Percentiles rank a stretch among this genome's conserved stretches.
Conservation (phyloP, 2,113 vertebrate species). For the Dromaius novaehollandiae region DNA sequence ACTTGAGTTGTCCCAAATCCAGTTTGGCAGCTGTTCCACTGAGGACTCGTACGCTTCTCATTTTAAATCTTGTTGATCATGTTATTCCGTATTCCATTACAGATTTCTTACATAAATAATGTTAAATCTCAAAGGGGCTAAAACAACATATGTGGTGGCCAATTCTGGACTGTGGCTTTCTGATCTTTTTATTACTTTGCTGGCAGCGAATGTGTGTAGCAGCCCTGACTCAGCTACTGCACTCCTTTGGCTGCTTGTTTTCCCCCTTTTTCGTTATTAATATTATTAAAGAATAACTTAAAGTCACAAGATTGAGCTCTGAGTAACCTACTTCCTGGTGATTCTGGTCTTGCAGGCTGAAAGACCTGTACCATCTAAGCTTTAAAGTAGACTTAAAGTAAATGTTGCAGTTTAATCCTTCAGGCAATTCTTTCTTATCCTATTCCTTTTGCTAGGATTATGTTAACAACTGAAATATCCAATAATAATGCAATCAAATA, state of each 20-base stretch:
- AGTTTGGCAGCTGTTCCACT: constrained; percentile 29
- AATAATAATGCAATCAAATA: not conserved
- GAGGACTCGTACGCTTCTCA: not conserved
- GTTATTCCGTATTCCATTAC: constrained; percentile 1
- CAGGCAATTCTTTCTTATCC: not conserved
- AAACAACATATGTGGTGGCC: not conserved
- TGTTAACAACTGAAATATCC: not conserved
- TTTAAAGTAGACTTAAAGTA: not conserved
- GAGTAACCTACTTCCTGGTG: not conserved
- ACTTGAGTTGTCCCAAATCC: not conserved
- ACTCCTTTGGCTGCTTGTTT: not conserved
- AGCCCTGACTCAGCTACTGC: constrained; percentile 36
- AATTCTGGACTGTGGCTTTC: not conserved
- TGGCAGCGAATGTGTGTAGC: not conserved
- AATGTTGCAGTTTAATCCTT: not conserved
- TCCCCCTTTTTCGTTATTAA: not conserved
- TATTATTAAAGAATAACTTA: not conserved
- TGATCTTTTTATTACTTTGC: not conserved
- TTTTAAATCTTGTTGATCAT: not conserved
- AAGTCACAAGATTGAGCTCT: not conserved
- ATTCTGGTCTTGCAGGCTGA: not conserved
- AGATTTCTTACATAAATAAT: not conserved
- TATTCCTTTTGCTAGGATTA: not conserved
- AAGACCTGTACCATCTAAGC: not conserved
- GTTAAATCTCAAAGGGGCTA: not conserved